Conservation (phyloP, 1,140 invertebrate species). For the Drosophila subpulchrella region DNA sequence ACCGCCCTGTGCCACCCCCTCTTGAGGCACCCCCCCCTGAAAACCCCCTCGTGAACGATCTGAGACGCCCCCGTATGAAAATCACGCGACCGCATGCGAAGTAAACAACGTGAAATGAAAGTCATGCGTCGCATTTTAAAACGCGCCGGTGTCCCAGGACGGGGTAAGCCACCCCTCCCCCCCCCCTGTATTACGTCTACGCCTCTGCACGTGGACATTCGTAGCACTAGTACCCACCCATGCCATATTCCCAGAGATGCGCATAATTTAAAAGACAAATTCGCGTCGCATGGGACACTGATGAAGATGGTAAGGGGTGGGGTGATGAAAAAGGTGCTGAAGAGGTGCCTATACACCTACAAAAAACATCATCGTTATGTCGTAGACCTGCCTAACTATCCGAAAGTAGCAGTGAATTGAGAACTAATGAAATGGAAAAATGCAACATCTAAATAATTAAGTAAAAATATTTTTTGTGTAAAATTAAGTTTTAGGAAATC, state of each 20-base stretch:
- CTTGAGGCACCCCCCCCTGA: not conserved
- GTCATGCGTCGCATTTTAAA: conserved; percentile 81
- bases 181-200: not conserved
- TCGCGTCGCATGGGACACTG: conserved; percentile 41
- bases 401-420: not conserved
- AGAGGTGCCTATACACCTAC: not conserved
- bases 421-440: no score
- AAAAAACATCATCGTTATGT: not conserved
- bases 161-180: conserved; percentile 20
- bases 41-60: not conserved
- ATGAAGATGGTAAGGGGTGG: conserved; percentile 6
- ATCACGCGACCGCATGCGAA: conserved; percentile 78
- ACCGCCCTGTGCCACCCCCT: not conserved
- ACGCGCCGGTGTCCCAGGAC: conserved; percentile 56
- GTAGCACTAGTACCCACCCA: no score
- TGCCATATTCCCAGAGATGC: conserved; percentile 55
- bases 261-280: conserved; percentile 79
- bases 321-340: not conserved
- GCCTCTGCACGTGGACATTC: not conserved
- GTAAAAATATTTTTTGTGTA: no score
- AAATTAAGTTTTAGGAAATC: no score
- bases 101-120: conserved; percentile 81
- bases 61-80: conserved; percentile 59
- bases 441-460: no score
- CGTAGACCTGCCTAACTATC: no score